Conservation (phyloP, 2,797 vertebrate genomes). For the Lagorchestes hirsutus region DNA sequence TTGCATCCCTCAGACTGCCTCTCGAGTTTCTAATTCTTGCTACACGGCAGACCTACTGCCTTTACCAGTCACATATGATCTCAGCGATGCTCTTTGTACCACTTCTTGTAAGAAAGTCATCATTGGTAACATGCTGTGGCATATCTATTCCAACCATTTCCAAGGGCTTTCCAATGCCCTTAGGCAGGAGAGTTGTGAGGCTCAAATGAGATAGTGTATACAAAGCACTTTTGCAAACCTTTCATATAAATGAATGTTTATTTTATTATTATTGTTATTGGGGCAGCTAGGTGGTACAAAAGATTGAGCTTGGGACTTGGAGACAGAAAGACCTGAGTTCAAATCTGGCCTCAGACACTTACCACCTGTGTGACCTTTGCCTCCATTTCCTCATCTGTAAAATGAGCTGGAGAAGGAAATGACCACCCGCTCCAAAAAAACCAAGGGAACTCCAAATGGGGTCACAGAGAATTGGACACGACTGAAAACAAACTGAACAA, state of each 20-base stretch:
- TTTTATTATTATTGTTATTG: neutral
- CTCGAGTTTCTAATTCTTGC: neutral
- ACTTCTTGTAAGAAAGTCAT: neutral
- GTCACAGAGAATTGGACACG: neutral
- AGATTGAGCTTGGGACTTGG: neutral
- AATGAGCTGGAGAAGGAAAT: neutral
- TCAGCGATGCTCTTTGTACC: neutral
- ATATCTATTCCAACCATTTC: neutral
- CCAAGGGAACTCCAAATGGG: neutral
- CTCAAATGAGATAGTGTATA: neutral
- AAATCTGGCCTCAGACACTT: neutral
- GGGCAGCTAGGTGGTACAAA: neutral
- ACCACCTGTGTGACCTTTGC: neutral
- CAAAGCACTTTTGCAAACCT: neutral
- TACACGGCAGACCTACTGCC: neutral
- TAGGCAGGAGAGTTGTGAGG: neutral
- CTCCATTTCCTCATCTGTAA: neutral
- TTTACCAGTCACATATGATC: neutral
- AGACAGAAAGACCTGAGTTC: neutral
- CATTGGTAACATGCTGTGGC: neutral
- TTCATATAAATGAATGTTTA: neutral
- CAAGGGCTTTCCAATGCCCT: neutral
- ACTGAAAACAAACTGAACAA: neutral
- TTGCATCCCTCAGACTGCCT: neutral
- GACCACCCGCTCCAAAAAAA: neutral